Conservation (phyloP, 2,888 invertebrate genomes). For the Aplocera efformata region DNA sequence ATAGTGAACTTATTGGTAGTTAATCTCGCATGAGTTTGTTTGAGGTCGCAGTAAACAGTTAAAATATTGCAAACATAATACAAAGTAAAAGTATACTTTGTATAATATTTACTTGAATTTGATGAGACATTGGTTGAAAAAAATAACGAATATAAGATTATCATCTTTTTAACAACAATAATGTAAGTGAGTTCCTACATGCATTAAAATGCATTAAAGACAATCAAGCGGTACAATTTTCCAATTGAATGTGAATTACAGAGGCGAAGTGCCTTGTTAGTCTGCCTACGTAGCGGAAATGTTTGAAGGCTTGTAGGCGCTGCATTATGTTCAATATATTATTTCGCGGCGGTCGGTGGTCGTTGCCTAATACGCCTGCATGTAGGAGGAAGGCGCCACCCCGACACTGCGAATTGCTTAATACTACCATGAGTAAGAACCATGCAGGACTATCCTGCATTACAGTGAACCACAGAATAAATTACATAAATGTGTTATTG, state of each 20-base stretch:
- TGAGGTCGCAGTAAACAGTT: slow-evolving; percentile 1
- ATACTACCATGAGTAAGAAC: slow-evolving; percentile 5
- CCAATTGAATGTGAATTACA: slow-evolving; percentile 6
- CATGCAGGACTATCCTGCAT: slow-evolving; percentile 1
- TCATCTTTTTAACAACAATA: too few relatives aligned
- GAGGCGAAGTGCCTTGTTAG: slow-evolving; percentile 6
- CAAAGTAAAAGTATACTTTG: too few relatives aligned
- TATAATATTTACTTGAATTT: background rate
- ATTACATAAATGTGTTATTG: too few relatives aligned
- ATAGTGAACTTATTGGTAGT: background rate
- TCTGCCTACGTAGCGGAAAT: slow-evolving; percentile 8
- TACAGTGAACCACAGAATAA: too few relatives aligned
- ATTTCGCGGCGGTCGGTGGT: slow-evolving; percentile 26
- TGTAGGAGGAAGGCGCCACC: slow-evolving; percentile 34
- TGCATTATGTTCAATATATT: slow-evolving; percentile 9
- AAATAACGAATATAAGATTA: background rate
- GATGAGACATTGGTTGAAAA: too few relatives aligned
- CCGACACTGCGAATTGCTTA: slow-evolving; percentile 27
- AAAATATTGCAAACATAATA: too few relatives aligned
- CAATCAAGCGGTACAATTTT: slow-evolving; percentile 5
- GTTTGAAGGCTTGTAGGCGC: slow-evolving; percentile 3
- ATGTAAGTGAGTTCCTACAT: too few relatives aligned
- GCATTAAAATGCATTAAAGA: slow-evolving; percentile 1
- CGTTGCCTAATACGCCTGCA: slow-evolving; percentile 39
- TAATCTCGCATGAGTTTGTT: background rate